A percentile compares a stretch with the other conserved stretches of the same genome.
These are phyloP conservation scores for Blennius ocellaris DNA, from an alignment of 2,113 vertebrate species.

Conservation along the genomic window DNA sequence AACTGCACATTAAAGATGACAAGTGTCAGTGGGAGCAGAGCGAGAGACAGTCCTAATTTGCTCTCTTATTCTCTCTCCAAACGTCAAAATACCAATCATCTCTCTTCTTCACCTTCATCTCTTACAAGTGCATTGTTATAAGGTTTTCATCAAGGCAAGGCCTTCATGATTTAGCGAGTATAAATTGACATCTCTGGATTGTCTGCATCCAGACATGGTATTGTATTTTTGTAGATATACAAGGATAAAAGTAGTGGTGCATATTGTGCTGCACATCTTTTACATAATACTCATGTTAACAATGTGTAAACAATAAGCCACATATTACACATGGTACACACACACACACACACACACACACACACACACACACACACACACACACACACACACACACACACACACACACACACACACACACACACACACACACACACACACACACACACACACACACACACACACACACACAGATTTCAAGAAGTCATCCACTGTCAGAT, in stretches of 20 bases:
- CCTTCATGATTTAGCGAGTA: constrained; percentile 14
- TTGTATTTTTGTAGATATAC: constrained; percentile 17
- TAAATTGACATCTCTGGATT: constrained; percentile 4
- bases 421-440: neutral
- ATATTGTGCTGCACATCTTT: neutral
- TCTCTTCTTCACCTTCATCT: constrained; percentile 9
- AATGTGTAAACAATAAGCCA: neutral
- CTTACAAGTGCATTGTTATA: constrained; percentile 21
- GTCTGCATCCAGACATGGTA: constrained; percentile 4
- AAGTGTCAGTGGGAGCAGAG: neutral
- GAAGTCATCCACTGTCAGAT: neutral
- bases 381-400: neutral
- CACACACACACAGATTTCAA: neutral
- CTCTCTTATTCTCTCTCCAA: constrained; percentile 8
- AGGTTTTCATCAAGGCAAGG: constrained; percentile 27
- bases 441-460: neutral
- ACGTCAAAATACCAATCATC: neutral
- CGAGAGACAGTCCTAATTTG: neutral
- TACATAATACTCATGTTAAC: neutral
- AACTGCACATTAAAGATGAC: constrained; percentile 4
- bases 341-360: neutral
- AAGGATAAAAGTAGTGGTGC: neutral
- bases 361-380: neutral
- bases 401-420: neutral
- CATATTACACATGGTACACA: no score